Evolutionary conservation across 2,888 invertebrate species (phyloP), one percentile per base, ranked within the genome.

Genomic region (Monopis laevigella): DNA sequence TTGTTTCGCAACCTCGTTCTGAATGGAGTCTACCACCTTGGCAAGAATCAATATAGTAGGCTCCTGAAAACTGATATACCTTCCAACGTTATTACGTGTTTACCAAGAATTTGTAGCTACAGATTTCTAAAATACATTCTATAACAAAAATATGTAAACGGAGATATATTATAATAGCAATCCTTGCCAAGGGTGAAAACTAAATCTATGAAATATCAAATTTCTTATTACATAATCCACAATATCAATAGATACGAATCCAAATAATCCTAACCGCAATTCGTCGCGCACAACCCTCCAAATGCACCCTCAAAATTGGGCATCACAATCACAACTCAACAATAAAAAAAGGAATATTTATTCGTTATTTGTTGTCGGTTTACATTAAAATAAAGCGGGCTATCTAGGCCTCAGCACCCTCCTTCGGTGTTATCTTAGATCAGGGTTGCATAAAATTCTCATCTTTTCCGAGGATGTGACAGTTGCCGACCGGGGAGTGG

Each of bases 351-450:
- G 62, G 71, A 68, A 74, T 73, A 73, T 72, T 71, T 74, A 77
- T 77, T 70, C 65, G 69, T 77, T 78, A 80, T 80, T 80, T 80
- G 77, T 73, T 74, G 71, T 75, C 68, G 70, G 70, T 72, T 75
- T 65, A 71, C 65, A 77, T 80, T 78, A 77, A 75, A 80, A 75
- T 77, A 75, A 74, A 74, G 59, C 69, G 60, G n/a, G 55, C 65
- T 73, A 73, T 74, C 74, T 74, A 69, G 65, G 64, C 66, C 57
- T 69, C 65, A 62, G 60, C 72, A 69, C 75, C 80, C 74, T 70
- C 53, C 57, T 55, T 53, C 47, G 46, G 63, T 58, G 57, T 72
- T 77, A 78, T 80, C 78, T 78, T 62, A 69, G 73, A 78, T 78
- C 69, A 51, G 65, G 64, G 69, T 77, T 72, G 75, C 68, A 78